Conservation (phyloP, 2,113 vertebrate species). For the Terrapene triunguis region DNA sequence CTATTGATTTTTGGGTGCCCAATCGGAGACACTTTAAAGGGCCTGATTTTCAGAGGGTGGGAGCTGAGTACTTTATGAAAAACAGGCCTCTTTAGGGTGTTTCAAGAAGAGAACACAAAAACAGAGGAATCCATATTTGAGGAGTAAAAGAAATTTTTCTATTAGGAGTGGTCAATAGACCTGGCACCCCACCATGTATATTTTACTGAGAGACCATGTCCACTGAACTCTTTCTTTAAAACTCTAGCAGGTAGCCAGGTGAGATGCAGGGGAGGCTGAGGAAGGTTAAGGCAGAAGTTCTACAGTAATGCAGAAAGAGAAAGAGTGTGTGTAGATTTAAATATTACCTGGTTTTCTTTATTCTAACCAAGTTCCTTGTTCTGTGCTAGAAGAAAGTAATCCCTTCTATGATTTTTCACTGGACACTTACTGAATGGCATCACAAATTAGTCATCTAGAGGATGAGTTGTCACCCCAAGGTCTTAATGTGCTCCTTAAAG, state of each 20-base stretch:
- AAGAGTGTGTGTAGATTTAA: background rate
- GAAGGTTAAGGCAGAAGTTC: background rate
- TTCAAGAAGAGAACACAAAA: background rate
- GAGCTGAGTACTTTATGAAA: background rate
- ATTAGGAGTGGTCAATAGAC: background rate
- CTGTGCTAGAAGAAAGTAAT: background rate
- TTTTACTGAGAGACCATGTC: background rate
- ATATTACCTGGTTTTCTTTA: accelerated
- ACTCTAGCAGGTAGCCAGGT: background rate
- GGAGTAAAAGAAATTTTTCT: background rate
- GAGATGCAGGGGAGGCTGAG: background rate
- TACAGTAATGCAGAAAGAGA: background rate
- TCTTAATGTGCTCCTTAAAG: background rate
- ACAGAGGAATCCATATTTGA: background rate
- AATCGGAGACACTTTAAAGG: background rate
- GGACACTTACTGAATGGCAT: background rate
- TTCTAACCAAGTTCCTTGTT: accelerated
- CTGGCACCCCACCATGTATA: background rate
- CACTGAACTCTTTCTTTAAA: background rate
- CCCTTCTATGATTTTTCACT: background rate
- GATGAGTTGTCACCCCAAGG: background rate
- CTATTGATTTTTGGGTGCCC: background rate
- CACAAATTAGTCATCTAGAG: background rate
- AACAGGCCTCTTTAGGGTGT: background rate
- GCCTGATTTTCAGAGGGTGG: background rate